These are phyloP conservation scores for Prosapia bicincta DNA, from an alignment of 2,888 invertebrate genomes.

Conservation along the genomic window DNA sequence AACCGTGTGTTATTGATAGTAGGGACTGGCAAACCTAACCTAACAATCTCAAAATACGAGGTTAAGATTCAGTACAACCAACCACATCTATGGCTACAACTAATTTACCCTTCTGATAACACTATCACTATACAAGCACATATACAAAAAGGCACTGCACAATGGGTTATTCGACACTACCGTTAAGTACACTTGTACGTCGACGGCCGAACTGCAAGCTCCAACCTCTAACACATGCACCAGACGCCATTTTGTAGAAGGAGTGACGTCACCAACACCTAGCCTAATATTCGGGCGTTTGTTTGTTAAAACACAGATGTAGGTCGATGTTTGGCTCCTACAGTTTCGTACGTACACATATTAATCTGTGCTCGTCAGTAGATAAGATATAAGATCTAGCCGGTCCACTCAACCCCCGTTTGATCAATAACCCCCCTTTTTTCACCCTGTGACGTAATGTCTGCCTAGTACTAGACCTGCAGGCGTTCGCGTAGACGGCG, in stretches of 20 bases:
- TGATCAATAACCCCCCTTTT: neutral
- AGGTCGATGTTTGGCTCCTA: neutral
- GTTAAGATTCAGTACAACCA: neutral
- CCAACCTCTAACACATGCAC: neutral
- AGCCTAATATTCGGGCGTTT: neutral
- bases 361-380: neutral
- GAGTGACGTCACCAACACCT: neutral
- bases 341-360: neutral
- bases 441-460: neutral
- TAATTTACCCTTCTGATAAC: neutral
- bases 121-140: neutral
- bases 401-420: neutral
- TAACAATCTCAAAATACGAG: no score
- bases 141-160: neutral
- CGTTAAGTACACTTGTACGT: neutral
- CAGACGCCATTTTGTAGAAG: neutral
- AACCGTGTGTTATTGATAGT: no score
- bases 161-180: neutral
- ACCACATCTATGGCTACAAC: neutral
- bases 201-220: neutral
- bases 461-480: neutral
- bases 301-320: neutral
- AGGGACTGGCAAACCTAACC: no score
- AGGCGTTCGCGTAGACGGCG: neutral
- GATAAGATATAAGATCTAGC: neutral